These are phyloP conservation scores for Stomatorhinus ivindoensis DNA, from an alignment of 2,113 vertebrate genomes.

Conservation along the genomic window DNA sequence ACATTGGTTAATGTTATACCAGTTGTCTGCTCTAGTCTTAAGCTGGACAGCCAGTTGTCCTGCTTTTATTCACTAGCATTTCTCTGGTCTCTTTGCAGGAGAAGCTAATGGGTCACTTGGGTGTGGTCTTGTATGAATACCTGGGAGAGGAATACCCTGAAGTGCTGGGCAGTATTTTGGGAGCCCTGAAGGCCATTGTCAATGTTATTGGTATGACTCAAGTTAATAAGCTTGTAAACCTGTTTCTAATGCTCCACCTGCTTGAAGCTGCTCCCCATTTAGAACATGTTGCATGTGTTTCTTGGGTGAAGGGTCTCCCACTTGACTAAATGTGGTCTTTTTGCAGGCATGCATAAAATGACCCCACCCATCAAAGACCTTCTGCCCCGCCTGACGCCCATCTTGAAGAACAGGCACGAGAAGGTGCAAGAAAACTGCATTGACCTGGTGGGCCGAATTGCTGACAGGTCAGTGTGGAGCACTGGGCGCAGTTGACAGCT, in stretches of 20 bases:
- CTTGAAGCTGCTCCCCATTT: background rate
- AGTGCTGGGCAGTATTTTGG: slow-evolving; percentile 94
- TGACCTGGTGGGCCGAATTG: slow-evolving; percentile 94
- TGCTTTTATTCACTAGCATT: background rate
- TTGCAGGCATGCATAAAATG: slow-evolving; percentile 98
- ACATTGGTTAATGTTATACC: background rate
- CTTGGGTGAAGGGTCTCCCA: background rate
- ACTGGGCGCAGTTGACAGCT: background rate
- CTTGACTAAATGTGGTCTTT: background rate
- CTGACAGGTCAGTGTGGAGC: slow-evolving; percentile 73
- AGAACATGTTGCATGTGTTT: background rate
- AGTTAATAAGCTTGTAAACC: background rate
- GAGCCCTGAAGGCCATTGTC: slow-evolving; percentile 94
- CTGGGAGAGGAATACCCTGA: slow-evolving; percentile 98
- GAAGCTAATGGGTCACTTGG: slow-evolving; percentile 97
- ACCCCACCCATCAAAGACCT: slow-evolving; percentile 97
- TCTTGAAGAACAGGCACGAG: slow-evolving; percentile 97
- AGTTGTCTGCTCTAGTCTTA: background rate
- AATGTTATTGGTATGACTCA: slow-evolving; percentile 87
- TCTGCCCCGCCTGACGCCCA: slow-evolving; percentile 89
- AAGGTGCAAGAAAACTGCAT: slow-evolving; percentile 99
- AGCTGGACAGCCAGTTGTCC: background rate
- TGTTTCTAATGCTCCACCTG: background rate
- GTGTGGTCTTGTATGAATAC: slow-evolving; percentile 95
- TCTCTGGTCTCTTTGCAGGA: slow-evolving; percentile 64